These are phyloP conservation scores for Hemibates koningsi DNA, from an alignment of 2,113 vertebrate species.

Conservation along the genomic window DNA sequence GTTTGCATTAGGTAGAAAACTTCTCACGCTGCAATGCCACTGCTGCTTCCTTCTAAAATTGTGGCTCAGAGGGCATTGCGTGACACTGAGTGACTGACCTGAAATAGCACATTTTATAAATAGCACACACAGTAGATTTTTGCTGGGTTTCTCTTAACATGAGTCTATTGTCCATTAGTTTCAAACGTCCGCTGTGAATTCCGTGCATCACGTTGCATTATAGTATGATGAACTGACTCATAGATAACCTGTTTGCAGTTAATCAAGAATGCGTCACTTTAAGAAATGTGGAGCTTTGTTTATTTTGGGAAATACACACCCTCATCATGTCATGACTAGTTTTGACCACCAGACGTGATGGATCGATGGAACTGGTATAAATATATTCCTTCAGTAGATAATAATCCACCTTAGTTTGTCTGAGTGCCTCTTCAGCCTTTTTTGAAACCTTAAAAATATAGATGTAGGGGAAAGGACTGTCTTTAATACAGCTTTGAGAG, in stretches of 20 bases:
- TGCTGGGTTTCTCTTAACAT: background rate
- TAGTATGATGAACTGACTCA: background rate
- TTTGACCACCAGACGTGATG: background rate
- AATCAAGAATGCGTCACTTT: background rate
- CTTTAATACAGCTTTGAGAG: background rate
- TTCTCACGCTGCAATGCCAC: background rate
- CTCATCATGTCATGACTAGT: background rate
- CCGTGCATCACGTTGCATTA: background rate
- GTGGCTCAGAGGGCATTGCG: background rate
- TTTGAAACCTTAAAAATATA: background rate
- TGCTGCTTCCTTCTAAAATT: background rate
- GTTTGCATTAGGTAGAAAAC: background rate
- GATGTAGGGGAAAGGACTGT: background rate
- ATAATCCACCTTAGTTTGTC: background rate
- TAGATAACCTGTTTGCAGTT: background rate
- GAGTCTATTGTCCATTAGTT: background rate
- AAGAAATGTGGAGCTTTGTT: background rate
- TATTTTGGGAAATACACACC: background rate
- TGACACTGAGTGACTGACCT: background rate
- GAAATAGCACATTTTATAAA: background rate
- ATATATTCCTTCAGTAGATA: background rate
- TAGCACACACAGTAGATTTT: background rate
- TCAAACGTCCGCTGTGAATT: background rate
- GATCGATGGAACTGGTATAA: background rate
- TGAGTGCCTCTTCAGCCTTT: background rate